Conservation (phyloP, 92 coral and sea anemone genomes). For the Chrysogorgia sp. region DNA sequence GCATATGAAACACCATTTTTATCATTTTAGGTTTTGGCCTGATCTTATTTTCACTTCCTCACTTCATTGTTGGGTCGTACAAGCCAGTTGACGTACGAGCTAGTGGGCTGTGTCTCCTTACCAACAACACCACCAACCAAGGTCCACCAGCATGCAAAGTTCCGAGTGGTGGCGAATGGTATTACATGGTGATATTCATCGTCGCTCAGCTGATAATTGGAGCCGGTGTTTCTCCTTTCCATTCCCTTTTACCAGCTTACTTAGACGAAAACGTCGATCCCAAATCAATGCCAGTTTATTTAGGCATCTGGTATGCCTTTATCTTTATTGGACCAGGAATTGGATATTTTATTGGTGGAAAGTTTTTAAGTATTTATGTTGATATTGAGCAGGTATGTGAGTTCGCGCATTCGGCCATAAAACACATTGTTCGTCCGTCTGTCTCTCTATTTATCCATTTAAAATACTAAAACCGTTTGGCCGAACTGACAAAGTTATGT, state of each 20-base stretch:
- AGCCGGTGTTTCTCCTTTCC: constrained; percentile 88
- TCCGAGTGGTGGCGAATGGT: constrained; percentile 70
- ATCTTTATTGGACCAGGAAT: constrained; percentile 79
- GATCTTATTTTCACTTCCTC: constrained; percentile 73
- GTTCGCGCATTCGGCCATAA: background rate
- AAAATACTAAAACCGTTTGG: too few species aligned
- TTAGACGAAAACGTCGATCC: constrained; percentile 92
- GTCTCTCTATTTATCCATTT: background rate
- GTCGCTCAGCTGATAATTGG: constrained; percentile 87
- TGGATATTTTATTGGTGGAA: constrained; percentile 84
- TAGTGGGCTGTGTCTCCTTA: constrained; percentile 56
- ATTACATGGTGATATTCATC: constrained; percentile 66
- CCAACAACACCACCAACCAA: constrained; percentile 27
- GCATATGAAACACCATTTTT: background rate
- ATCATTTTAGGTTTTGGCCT: constrained; percentile 67
- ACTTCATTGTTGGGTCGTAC: constrained; percentile 70
- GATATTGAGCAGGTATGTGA: constrained; percentile 73
- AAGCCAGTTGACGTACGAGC: constrained; percentile 50
- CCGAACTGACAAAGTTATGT: too few species aligned
- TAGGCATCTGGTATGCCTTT: constrained; percentile 74
- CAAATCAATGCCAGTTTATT: constrained; percentile 76
- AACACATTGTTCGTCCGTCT: background rate
- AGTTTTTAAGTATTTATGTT: constrained; percentile 68
- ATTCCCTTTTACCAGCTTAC: constrained; percentile 88
- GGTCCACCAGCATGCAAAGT: constrained; percentile 50